Evolutionary conservation across 2,888 invertebrate species (phyloP), one percentile per base, ranked within the genome.

Genomic region (Ectemnius lituratus): DNA sequence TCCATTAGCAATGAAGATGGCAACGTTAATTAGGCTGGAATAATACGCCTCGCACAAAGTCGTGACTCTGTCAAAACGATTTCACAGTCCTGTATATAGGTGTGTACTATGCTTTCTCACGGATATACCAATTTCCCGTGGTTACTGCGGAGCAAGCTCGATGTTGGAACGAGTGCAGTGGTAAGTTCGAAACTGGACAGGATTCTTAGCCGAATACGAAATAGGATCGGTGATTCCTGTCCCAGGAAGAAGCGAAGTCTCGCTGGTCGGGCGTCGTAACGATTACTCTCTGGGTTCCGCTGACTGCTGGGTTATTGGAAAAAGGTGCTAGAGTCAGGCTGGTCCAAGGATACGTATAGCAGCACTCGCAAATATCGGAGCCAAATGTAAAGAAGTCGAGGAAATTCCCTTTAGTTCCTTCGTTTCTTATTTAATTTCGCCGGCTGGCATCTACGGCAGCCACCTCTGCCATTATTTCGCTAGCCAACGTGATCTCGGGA

Each of bases 231-330:
- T 68, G 68, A 71, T 63, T 60, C 57, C 67, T 46, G 70, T 56
- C 60, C 28, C 68, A 45, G 66, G 67, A 68, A 70, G 60, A 73
- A 56, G 16, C 69, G 59, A 57, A 67, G 52, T 75, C 70, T 76
- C 72, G 64, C 28, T 56, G 20, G 62, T 45, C 18, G 52, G 62
- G 65, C 57, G 66, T 67, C 75, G 79, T 79, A 82, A 77, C 73
- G 77, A 82, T 82, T 77, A 77, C 67, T 79, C 75, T 52, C 58
- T 16, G 57, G 47, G 67, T 82, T 75, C 62, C 68, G 80, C 75
- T 77, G 79, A 79, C 77, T 82, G 79, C 18, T 66, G 62, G 75
- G 52, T 67, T 71, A 75, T 75, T 67, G 70, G 75, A 61, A 73
- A 73, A 74, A 77, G 63, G 66, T 79, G 73, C 70, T 67, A 28